Percentiles rank a stretch among this genome's conserved stretches.
Conservation (phyloP, 1,140 invertebrate species). For the Xylocopa sonorina region DNA sequence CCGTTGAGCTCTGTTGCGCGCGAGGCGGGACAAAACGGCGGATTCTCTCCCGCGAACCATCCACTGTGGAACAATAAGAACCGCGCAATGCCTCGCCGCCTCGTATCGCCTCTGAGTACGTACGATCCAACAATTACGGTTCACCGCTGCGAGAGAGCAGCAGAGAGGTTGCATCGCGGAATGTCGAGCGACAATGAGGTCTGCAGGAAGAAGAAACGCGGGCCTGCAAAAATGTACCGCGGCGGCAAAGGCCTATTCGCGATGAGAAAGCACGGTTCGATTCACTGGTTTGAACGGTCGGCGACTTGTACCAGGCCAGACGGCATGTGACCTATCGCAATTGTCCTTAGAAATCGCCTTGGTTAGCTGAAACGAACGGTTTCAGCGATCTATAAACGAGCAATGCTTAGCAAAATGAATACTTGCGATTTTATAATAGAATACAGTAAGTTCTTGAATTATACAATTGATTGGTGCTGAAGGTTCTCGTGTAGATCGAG, state of each 20-base stretch:
- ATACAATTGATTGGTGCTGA: too few relatives aligned
- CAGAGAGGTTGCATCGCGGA: neutral
- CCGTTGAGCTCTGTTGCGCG: neutral
- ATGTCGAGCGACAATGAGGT: conserved; percentile 27
- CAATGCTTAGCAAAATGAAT: too few relatives aligned
- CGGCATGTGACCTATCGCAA: too few relatives aligned
- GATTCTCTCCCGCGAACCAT: neutral
- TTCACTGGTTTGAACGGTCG: too few relatives aligned
- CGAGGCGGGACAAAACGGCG: neutral
- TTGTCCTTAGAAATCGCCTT: too few relatives aligned
- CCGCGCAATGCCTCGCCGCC: conserved; percentile 1
- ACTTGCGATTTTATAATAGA: too few relatives aligned
- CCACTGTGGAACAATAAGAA: conserved; percentile 7
- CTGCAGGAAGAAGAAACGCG: conserved; percentile 49
- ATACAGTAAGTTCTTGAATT: too few relatives aligned
- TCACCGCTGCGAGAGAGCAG: neutral
- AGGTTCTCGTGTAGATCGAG: too few relatives aligned
- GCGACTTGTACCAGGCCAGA: too few relatives aligned
- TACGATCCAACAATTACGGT: neutral
- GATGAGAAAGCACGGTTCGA: neutral
- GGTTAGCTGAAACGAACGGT: too few relatives aligned
- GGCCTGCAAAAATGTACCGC: conserved; percentile 33
- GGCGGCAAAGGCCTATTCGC: neutral
- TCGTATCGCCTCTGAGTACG: conserved; percentile 7
- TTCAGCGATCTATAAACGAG: too few relatives aligned